Conservation (phyloP, 1,140 invertebrate genomes). For the Heliconius eleuchia region DNA sequence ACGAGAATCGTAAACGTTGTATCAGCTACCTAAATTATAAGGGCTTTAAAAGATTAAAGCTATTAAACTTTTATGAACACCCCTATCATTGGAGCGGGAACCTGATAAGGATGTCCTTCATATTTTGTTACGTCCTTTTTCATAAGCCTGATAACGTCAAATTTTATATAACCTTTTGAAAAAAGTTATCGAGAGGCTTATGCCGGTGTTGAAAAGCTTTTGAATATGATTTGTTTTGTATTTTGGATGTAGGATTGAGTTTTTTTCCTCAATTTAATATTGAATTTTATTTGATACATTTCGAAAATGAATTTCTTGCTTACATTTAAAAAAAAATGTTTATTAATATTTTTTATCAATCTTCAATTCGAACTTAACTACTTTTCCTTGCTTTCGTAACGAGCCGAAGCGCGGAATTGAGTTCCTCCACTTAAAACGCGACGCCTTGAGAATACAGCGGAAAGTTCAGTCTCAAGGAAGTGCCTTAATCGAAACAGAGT, state of each 20-base stretch:
- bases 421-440: too few species aligned
- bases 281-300: background rate
- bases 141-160: constrained; percentile 21
- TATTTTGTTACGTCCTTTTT: constrained; percentile 32
- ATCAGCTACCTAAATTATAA: constrained; percentile 56
- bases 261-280: background rate
- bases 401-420: too few species aligned
- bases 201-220: background rate
- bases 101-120: constrained; percentile 35
- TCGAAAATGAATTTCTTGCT: background rate
- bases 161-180: constrained; percentile 13
- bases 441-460: too few species aligned
- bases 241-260: background rate
- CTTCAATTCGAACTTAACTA: too few species aligned
- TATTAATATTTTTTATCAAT: too few species aligned
- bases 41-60: constrained; percentile 64
- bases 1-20: constrained; percentile 55
- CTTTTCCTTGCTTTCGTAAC: too few species aligned
- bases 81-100: constrained; percentile 54
- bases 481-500: too few species aligned
- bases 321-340: background rate
- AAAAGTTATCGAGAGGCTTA: constrained; percentile 6
- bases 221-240: constrained; percentile 4
- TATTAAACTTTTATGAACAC: constrained; percentile 68
- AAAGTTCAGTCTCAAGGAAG: too few species aligned